Evolutionary conservation across 2,797 vertebrate genomes (phyloP).

Genomic region (Amphiprion clarkii): DNA sequence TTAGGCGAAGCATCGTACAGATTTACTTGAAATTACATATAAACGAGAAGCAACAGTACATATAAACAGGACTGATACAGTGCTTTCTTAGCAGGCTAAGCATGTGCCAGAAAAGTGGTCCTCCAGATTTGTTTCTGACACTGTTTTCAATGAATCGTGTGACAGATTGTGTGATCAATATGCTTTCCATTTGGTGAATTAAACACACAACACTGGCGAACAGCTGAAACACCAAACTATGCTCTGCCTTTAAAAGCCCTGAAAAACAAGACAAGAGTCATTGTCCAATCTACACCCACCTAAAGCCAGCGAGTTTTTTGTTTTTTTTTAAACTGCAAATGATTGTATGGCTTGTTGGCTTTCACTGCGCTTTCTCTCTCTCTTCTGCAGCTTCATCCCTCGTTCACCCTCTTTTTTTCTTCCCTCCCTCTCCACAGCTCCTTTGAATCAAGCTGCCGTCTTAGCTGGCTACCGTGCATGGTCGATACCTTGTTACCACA

Average conservation of each 20-base stretch:
- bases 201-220: conserved; percentile 36
- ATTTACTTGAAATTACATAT: conserved; percentile 33
- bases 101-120: conserved; percentile 49
- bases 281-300: conserved; percentile 58
- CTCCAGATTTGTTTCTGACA: conserved; percentile 62
- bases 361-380: conserved; percentile 52
- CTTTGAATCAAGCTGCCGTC: conserved; percentile 80
- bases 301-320: conserved; percentile 43
- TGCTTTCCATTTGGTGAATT: conserved; percentile 66
- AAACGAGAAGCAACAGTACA: conserved; percentile 23
- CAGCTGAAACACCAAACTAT: conserved; percentile 45
- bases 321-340: conserved; percentile 50
- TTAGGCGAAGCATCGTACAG: conserved; percentile 9
- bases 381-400: conserved; percentile 49
- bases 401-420: neutral
- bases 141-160: conserved; percentile 59
- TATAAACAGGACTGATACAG: conserved; percentile 21
- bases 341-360: conserved; percentile 72
- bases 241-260: conserved; percentile 28
- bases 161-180: conserved; percentile 70
- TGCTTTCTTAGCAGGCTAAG: conserved; percentile 41
- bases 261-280: conserved; percentile 49
- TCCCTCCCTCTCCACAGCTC: conserved; percentile 59
- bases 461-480: conserved; percentile 77
- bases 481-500: conserved; percentile 89